Percentiles rank a stretch among this genome's conserved stretches.
phyloP scores from a whole-genome alignment of 2,113 vertebrate species.

The Corythoichthys intestinalis region DNA sequence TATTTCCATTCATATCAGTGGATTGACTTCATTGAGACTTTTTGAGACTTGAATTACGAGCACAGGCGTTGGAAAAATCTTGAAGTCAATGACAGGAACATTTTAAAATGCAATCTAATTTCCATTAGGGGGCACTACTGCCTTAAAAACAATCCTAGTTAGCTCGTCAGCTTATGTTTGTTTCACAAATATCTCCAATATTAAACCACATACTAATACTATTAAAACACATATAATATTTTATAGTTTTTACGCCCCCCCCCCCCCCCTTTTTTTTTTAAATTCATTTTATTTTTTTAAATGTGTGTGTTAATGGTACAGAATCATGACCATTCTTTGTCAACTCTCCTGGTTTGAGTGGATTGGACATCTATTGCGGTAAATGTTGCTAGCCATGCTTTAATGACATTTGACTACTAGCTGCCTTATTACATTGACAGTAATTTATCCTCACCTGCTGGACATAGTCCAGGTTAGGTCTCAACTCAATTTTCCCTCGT shows the following conservation, averaged over 20 bases:
- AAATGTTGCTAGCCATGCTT: constrained; percentile 1
- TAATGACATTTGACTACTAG: constrained; percentile 17
- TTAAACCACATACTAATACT: background rate
- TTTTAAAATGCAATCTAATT: constrained; percentile 11
- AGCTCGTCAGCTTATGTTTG: too few relatives aligned
- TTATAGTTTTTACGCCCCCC: too few relatives aligned
- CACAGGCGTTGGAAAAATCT: too few relatives aligned
- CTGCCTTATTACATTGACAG: constrained; percentile 17
- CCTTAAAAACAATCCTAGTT: constrained; percentile 37
- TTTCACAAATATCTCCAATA: too few relatives aligned
- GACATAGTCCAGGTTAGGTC: constrained; percentile 38
- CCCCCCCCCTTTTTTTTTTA: too few relatives aligned
- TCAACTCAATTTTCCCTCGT: constrained; percentile 27
- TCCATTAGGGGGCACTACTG: constrained; percentile 67
- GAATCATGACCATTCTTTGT: too few relatives aligned
- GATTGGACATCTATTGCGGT: background rate
- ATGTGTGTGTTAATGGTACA: too few relatives aligned
- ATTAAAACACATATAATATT: too few relatives aligned
- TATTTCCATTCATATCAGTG: too few relatives aligned
- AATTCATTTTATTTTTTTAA: too few relatives aligned
- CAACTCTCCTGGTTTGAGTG: background rate
- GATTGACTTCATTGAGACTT: too few relatives aligned
- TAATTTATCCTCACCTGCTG: constrained; percentile 6
- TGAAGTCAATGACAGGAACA: background rate
- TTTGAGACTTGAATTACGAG: too few relatives aligned